Evolutionary conservation across 2,888 invertebrate genomes (phyloP).

Genomic region (Phortica okadai): DNA sequence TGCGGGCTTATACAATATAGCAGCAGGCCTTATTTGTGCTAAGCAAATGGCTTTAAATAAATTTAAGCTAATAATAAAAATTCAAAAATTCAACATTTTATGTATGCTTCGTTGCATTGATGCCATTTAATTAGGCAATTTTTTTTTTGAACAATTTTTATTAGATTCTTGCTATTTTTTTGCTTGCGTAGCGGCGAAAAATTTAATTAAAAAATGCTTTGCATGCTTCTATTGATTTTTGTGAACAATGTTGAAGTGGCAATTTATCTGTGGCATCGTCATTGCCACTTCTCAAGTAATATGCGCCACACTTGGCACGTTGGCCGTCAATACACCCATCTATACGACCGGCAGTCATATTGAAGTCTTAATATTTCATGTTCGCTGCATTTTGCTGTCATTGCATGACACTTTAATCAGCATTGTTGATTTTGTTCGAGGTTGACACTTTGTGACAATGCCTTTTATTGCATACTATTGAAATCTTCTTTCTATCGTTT

Average conservation of each 20-base stretch:
- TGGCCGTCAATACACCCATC: neutral
- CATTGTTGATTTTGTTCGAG: neutral
- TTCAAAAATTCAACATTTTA: neutral
- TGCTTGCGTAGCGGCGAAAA: neutral
- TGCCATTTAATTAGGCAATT: no score
- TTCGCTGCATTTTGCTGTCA: neutral
- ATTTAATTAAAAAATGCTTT: slow-evolving; percentile 18
- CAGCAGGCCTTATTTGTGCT: neutral
- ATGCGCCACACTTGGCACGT: neutral
- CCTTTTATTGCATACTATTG: neutral
- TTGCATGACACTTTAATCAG: slow-evolving; percentile 52
- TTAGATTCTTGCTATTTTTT: neutral
- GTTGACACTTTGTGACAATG: slow-evolving; percentile 9
- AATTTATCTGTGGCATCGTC: neutral
- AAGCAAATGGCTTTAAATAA: neutral
- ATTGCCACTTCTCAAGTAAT: slow-evolving; percentile 11
- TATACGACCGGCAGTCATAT: neutral
- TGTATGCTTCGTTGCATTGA: no score
- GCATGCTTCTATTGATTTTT: neutral
- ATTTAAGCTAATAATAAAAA: slow-evolving; percentile 1
- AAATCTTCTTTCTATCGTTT: slow-evolving; percentile 34
- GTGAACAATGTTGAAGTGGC: neutral
- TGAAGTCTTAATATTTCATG: slow-evolving; percentile 44
- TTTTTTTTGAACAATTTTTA: neutral
- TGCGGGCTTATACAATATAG: slow-evolving; percentile 8